phyloP scores from a whole-genome alignment of 1,140 invertebrate species.

The Harlomillsia oculata region DNA sequence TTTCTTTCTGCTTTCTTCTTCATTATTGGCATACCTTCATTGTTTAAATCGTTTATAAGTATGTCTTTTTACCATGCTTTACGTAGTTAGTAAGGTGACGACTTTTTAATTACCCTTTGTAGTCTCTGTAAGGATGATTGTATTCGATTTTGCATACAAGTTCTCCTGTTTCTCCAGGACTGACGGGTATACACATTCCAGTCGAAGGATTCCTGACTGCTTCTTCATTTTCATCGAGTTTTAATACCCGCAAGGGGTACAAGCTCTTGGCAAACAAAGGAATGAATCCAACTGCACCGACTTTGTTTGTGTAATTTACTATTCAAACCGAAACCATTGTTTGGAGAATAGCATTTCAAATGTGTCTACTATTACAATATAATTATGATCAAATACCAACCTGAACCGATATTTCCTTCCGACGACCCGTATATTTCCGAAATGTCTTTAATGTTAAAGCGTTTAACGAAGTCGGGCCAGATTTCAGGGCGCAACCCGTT shows the following conservation, averaged over 20 bases:
- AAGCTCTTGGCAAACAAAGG: conserved; percentile 69
- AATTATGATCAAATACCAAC: too few species aligned
- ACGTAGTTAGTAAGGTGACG: conserved; percentile 52
- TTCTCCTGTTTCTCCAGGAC: conserved; percentile 82
- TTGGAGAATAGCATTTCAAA: too few species aligned
- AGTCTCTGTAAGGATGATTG: conserved; percentile 57
- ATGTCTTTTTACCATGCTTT: neutral
- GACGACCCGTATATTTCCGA: conserved; percentile 88
- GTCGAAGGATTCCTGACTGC: conserved; percentile 55
- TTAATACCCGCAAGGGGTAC: conserved; percentile 81
- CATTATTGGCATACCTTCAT: conserved; percentile 44
- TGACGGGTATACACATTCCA: conserved; percentile 63
- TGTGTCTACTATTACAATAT: too few species aligned
- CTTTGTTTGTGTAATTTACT: conserved; percentile 58
- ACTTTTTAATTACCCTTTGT: conserved; percentile 2
- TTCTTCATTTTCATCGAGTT: conserved; percentile 72
- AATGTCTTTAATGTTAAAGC: conserved; percentile 64
- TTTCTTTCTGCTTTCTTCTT: conserved; percentile 59
- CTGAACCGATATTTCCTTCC: conserved; percentile 93
- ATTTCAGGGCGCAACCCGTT: conserved; percentile 93
- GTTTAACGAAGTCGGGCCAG: conserved; percentile 83
- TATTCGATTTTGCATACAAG: conserved; percentile 90
- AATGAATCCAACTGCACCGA: conserved; percentile 70
- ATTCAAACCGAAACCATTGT: conserved; percentile 37
- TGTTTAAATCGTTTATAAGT: neutral